A percentile compares a stretch with the other conserved stretches of the same genome.
phyloP scores from a whole-genome alignment of 2,888 invertebrate species.

The Glaucopsyche alexis region DNA sequence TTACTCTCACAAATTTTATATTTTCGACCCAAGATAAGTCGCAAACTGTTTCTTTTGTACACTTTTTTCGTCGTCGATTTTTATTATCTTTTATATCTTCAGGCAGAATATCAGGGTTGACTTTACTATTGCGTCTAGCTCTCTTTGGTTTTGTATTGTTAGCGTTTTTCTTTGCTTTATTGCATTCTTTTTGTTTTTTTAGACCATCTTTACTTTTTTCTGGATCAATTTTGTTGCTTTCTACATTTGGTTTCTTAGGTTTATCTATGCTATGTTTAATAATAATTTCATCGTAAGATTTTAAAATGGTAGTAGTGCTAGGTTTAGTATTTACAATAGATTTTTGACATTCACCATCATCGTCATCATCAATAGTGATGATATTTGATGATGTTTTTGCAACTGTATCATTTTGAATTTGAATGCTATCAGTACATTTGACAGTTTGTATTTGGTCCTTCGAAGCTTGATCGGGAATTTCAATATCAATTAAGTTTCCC shows the following conservation, averaged over 20 bases:
- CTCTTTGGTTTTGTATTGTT: not conserved
- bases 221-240: not conserved
- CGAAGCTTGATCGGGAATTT: not conserved
- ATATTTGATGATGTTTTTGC: not conserved
- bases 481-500: not conserved
- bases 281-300: not conserved
- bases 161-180: not conserved
- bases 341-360: not conserved
- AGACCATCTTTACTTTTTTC: not conserved
- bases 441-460: not conserved
- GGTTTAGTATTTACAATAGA: not conserved
- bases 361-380: not conserved
- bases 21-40: constrained; percentile 63
- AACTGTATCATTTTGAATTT: not conserved
- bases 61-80: constrained; percentile 34
- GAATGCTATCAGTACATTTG: not conserved
- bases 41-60: constrained; percentile 34
- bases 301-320: not conserved
- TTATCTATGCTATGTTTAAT: not conserved
- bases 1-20: constrained; percentile 56
- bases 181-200: not conserved
- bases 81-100: constrained; percentile 34
- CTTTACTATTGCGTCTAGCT: constrained; percentile 15
- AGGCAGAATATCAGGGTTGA: not conserved
- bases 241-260: not conserved